Percentiles rank a stretch among this genome's conserved stretches.
These are phyloP conservation scores for Polydrusus cervinus DNA, from an alignment of 2,888 invertebrate genomes.

Conservation along the genomic window DNA sequence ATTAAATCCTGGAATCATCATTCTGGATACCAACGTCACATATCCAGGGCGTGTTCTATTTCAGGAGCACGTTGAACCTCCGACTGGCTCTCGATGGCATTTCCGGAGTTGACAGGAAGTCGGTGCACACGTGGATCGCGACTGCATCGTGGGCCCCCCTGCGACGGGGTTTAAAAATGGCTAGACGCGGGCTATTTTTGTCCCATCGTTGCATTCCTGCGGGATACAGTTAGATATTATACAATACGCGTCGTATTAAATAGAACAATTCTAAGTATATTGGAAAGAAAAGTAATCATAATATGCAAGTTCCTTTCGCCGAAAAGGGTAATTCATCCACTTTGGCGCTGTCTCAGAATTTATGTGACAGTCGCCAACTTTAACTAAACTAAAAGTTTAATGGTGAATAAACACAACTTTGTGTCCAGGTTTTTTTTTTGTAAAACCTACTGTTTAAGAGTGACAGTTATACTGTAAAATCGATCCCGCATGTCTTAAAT, in stretches of 20 bases:
- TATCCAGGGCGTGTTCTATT: slow-evolving; percentile 36
- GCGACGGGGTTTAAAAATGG: slow-evolving; percentile 35
- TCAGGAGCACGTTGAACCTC: slow-evolving; percentile 50
- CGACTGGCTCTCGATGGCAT: slow-evolving; percentile 40
- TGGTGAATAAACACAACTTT: no score
- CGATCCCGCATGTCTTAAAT: no score
- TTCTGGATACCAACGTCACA: slow-evolving; percentile 10
- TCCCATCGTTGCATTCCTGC: neutral
- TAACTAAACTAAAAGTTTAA: no score
- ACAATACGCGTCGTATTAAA: neutral
- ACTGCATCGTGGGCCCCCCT: slow-evolving; percentile 36
- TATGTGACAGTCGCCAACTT: no score
- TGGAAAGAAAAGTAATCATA: no score
- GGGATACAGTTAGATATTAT: neutral
- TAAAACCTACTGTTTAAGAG: no score
- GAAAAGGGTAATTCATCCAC: no score
- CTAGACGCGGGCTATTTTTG: slow-evolving; percentile 40
- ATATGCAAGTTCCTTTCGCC: no score
- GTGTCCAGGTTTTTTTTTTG: no score
- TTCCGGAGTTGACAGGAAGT: slow-evolving; percentile 54
- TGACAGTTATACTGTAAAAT: no score
- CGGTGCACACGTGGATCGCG: slow-evolving; percentile 44
- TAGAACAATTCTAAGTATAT: no score
- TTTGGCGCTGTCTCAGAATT: no score
- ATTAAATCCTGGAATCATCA: neutral